Percentiles rank a stretch among this genome's conserved stretches.
Conservation (phyloP, 23 tunicate species). For the Ascidia mentula region DNA sequence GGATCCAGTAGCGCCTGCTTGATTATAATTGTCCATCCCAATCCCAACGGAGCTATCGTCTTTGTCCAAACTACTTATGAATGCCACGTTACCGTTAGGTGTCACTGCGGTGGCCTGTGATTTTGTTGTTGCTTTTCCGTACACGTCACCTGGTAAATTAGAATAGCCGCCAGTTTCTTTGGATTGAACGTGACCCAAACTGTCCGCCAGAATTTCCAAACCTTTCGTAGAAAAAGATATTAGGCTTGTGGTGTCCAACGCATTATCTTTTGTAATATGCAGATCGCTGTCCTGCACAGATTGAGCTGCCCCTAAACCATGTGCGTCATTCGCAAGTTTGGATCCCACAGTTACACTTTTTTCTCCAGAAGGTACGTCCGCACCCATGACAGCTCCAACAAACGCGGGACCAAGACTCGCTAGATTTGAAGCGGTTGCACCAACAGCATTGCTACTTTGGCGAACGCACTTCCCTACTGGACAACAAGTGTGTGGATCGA, state of each 20-base stretch:
- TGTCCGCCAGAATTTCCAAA: not conserved
- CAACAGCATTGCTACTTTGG: not conserved
- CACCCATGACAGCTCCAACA: not conserved
- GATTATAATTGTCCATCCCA: not conserved
- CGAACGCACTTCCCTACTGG: conserved; percentile 59
- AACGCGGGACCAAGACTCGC: not conserved
- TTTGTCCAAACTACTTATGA: not conserved
- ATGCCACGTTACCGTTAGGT: not conserved
- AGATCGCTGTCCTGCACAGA: not conserved
- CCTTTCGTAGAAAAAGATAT: not conserved
- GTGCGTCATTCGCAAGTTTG: not conserved
- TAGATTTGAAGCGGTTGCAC: conserved; percentile 14
- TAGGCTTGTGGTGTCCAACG: not conserved
- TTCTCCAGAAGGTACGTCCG: not conserved
- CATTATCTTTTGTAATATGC: not conserved
- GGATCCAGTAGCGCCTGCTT: conserved; percentile 5
- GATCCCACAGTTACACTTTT: not conserved
- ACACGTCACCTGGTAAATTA: not conserved
- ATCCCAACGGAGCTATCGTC: not conserved
- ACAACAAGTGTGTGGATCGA: conserved; percentile 69
- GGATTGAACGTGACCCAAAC: not conserved
- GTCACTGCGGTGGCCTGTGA: not conserved
- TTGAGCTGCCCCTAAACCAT: not conserved
- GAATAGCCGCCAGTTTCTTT: not conserved
- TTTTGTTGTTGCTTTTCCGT: not conserved